Evolutionary conservation across 1,140 invertebrate species (phyloP).

Genomic region (Meloidogyne chitwoodi): DNA sequence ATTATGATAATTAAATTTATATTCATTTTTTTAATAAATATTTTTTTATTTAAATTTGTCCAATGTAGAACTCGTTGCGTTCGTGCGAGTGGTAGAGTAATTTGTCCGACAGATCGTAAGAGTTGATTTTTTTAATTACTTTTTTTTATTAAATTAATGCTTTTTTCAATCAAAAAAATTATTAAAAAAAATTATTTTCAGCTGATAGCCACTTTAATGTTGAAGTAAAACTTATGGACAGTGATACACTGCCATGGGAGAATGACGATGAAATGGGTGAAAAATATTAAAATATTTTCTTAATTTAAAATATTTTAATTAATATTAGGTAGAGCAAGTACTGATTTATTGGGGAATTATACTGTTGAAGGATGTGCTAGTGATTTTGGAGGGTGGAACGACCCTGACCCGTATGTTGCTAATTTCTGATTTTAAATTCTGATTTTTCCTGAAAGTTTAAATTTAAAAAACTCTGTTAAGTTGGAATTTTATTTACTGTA

Average conservation of each 20-base stretch:
- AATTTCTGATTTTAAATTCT: too few relatives aligned
- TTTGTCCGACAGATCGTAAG: conserved; percentile 21
- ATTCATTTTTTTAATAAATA: background rate
- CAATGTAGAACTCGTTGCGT: conserved; percentile 1
- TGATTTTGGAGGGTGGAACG: conserved; percentile 14
- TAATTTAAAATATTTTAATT: background rate
- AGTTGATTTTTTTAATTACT: background rate
- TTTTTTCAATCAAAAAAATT: too few relatives aligned
- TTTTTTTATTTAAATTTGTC: background rate
- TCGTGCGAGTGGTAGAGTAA: conserved; percentile 5
- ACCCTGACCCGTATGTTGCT: conserved; percentile 9
- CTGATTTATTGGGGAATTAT: conserved; percentile 14
- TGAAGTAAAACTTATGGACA: conserved; percentile 17
- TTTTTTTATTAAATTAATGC: too few relatives aligned
- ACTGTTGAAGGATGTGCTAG: conserved; percentile 10
- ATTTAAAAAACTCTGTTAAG: too few relatives aligned
- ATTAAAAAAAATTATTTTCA: background rate
- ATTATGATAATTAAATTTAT: background rate
- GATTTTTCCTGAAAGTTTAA: too few relatives aligned
- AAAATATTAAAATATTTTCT: background rate
- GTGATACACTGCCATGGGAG: conserved; percentile 15
- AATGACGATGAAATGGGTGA: conserved; percentile 17
- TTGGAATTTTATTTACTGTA: too few relatives aligned
- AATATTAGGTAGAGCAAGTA: conserved; percentile 4
- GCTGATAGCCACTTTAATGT: conserved; percentile 21